Conservation (phyloP, 1,140 invertebrate genomes). For the Oedothorax gibbosus region DNA sequence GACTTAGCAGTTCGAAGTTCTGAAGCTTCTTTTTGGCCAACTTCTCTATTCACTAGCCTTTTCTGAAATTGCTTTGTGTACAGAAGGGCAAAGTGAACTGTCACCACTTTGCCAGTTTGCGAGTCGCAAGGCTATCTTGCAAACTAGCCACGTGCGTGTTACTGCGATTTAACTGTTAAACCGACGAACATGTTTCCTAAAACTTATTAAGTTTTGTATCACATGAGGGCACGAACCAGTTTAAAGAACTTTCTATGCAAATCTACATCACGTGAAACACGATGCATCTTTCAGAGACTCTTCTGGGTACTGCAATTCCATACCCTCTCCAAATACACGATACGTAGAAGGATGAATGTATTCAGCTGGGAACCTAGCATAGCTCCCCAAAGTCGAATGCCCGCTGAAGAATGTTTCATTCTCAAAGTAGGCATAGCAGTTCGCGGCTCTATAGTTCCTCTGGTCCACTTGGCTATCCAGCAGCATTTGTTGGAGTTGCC, state of each 20-base stretch:
- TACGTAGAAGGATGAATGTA: neutral
- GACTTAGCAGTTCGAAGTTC: too few relatives aligned
- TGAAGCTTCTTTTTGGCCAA: too few relatives aligned
- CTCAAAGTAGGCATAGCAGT: conserved; percentile 13
- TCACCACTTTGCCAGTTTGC: too few relatives aligned
- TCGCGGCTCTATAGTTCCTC: neutral
- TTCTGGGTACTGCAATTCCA: neutral
- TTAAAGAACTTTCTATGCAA: neutral
- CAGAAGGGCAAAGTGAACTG: too few relatives aligned
- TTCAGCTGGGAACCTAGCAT: neutral
- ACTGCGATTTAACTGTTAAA: too few relatives aligned
- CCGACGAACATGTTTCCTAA: too few relatives aligned
- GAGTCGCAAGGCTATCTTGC: too few relatives aligned
- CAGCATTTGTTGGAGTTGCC: conserved; percentile 83
- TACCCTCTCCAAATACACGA: neutral
- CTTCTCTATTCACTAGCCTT: too few relatives aligned
- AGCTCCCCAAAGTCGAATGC: neutral
- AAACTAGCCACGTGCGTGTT: too few relatives aligned
- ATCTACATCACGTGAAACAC: conserved; percentile 13
- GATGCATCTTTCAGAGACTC: conserved; percentile 14
- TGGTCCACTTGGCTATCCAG: conserved; percentile 31
- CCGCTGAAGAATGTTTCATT: neutral
- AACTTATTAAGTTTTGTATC: too few relatives aligned
- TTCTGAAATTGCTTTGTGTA: too few relatives aligned
- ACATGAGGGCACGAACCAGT: neutral